phyloP scores from a whole-genome alignment of 53 echinoderm and acorn worm species.

The Mesocentrotus franciscanus region DNA sequence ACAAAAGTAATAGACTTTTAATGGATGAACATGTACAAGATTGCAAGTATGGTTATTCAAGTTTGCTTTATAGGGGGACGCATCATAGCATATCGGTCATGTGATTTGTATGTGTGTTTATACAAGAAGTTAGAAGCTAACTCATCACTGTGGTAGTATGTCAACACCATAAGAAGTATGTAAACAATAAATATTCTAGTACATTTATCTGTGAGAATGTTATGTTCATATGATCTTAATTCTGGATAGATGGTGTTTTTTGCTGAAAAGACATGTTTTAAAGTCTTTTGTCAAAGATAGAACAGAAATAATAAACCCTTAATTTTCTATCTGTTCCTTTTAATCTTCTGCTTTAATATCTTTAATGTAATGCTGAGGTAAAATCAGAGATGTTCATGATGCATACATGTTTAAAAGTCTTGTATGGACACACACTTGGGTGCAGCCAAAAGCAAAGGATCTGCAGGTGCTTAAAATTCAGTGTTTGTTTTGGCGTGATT shows the following conservation, averaged over 20 bases:
- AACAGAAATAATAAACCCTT: not conserved
- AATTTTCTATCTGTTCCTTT: not conserved
- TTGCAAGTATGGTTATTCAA: conserved; percentile 55
- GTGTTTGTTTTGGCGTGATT: not conserved
- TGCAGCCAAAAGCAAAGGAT: not conserved
- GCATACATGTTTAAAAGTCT: not conserved
- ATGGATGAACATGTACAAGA: conserved; percentile 61
- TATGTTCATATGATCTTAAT: not conserved
- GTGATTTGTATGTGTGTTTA: not conserved
- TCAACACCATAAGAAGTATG: not conserved
- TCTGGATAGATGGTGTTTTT: not conserved
- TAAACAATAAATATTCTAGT: not conserved
- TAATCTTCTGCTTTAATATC: not conserved
- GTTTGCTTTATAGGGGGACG: not conserved
- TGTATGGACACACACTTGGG: not conserved
- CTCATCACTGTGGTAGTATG: not conserved
- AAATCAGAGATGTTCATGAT: not conserved
- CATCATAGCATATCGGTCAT: conserved; percentile 15
- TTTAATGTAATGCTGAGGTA: not conserved
- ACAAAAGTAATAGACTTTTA: conserved; percentile 59
- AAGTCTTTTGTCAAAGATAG: not conserved
- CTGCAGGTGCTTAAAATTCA: not conserved
- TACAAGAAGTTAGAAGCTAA: not conserved
- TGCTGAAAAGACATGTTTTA: not conserved
- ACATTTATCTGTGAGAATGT: not conserved